These are phyloP conservation scores for Drosophila simulans DNA, from an alignment of 1,140 invertebrate species.

Conservation along the genomic window DNA sequence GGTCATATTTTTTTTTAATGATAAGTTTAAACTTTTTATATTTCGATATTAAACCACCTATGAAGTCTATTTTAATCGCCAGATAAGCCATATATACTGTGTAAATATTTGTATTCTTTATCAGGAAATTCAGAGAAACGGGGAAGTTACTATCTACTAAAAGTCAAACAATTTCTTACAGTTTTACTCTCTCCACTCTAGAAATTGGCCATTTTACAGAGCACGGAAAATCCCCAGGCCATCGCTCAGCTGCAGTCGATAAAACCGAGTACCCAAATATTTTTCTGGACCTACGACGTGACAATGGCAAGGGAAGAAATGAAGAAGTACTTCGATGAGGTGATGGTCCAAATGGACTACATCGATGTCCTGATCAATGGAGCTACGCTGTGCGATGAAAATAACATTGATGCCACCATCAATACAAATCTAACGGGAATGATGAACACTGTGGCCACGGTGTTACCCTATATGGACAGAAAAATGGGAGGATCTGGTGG, in stretches of 20 bases:
- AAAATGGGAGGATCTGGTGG: constrained; percentile 87
- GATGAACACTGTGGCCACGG: constrained; percentile 74
- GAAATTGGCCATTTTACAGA: constrained; percentile 77
- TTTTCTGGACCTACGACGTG: constrained; percentile 78
- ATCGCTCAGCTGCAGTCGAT: constrained; percentile 72
- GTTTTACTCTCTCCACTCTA: not conserved
- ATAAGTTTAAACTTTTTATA: not conserved
- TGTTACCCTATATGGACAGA: constrained; percentile 85
- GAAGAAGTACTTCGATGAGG: constrained; percentile 78
- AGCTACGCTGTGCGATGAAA: constrained; percentile 67
- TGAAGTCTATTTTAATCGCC: not conserved
- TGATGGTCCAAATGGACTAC: constrained; percentile 75
- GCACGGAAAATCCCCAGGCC: constrained; percentile 67
- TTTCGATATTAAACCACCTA: not conserved
- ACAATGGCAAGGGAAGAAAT: constrained; percentile 73
- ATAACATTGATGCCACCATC: constrained; percentile 69
- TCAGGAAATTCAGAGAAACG: not conserved
- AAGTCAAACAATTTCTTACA: not conserved
- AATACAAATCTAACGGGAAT: constrained; percentile 75
- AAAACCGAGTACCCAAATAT: constrained; percentile 73
- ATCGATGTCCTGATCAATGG: constrained; percentile 82
- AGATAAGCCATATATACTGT: not conserved
- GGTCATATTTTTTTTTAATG: not conserved
- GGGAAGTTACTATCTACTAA: not conserved
- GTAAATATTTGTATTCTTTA: not conserved